These are phyloP conservation scores for Hemicentrotus pulcherrimus DNA, from an alignment of 35 echinoderm and acorn worm genomes.

Conservation along the genomic window DNA sequence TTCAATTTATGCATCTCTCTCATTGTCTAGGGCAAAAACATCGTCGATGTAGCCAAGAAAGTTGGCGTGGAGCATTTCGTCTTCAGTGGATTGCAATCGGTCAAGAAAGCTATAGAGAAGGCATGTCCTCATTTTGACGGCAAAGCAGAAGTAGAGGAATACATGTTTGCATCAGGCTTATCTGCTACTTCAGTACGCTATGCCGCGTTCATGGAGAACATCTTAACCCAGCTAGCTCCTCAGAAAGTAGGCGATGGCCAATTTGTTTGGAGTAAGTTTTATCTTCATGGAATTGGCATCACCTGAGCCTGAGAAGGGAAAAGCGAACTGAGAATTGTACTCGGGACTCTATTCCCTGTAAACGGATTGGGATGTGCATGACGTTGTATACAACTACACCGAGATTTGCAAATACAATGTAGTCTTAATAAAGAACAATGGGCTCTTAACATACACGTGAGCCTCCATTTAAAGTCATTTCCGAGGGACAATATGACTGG, in stretches of 20 bases:
- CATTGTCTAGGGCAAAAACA: conserved; percentile 36
- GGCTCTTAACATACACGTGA: too few species aligned
- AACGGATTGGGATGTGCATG: too few species aligned
- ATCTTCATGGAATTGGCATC: too few species aligned
- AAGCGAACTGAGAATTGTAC: too few species aligned
- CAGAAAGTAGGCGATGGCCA: conserved; percentile 16
- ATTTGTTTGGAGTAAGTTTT: conserved; percentile 35
- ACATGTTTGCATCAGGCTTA: conserved; percentile 53
- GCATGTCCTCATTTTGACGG: conserved; percentile 54
- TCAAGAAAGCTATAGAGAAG: conserved; percentile 16
- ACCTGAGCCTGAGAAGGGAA: too few species aligned
- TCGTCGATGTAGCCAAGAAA: conserved; percentile 47
- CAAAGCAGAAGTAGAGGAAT: conserved; percentile 53
- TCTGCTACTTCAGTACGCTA: conserved; percentile 39
- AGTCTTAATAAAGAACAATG: too few species aligned
- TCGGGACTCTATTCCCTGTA: too few species aligned
- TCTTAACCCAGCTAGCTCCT: not conserved
- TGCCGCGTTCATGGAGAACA: conserved; percentile 54
- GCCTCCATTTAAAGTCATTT: too few species aligned
- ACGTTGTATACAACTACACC: too few species aligned
- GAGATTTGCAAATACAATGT: too few species aligned
- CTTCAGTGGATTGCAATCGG: conserved; percentile 36
- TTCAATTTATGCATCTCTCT: too few species aligned
- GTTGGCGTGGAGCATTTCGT: conserved; percentile 55
- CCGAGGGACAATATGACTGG: too few species aligned